These are phyloP conservation scores for Ammodytes marinus DNA, from an alignment of 2,113 vertebrate genomes.

Conservation along the genomic window DNA sequence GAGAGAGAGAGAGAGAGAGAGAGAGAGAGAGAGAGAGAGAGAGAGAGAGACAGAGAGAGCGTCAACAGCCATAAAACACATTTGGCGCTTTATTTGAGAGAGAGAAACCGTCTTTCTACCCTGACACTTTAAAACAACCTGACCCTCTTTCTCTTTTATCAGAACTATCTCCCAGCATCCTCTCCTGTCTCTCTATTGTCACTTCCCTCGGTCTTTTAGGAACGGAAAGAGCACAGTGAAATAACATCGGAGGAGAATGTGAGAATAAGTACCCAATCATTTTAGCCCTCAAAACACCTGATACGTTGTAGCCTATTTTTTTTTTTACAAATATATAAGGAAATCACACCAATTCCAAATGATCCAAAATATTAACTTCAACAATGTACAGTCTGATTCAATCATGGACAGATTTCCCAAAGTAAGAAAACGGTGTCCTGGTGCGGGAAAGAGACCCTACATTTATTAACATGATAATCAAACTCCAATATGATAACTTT, in stretches of 20 bases:
- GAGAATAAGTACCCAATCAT: neutral
- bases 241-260: neutral
- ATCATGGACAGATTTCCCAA: neutral
- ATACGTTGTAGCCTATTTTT: neutral
- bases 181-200: neutral
- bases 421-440: neutral
- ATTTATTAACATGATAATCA: neutral
- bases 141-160: conserved; percentile 9
- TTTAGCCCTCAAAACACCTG: neutral
- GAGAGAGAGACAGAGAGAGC: neutral
- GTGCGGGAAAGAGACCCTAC: neutral
- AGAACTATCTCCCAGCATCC: neutral
- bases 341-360: neutral
- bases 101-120: neutral
- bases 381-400: neutral
- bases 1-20: neutral
- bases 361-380: neutral
- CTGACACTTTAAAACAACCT: neutral
- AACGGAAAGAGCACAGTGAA: neutral
- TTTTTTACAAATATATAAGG: neutral
- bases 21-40: neutral
- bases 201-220: neutral
- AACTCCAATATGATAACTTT: neutral
- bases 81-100: conserved; percentile 2
- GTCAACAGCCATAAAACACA: neutral